Conservation (phyloP, 2,797 vertebrate genomes). For the Danio aesculapii region DNA sequence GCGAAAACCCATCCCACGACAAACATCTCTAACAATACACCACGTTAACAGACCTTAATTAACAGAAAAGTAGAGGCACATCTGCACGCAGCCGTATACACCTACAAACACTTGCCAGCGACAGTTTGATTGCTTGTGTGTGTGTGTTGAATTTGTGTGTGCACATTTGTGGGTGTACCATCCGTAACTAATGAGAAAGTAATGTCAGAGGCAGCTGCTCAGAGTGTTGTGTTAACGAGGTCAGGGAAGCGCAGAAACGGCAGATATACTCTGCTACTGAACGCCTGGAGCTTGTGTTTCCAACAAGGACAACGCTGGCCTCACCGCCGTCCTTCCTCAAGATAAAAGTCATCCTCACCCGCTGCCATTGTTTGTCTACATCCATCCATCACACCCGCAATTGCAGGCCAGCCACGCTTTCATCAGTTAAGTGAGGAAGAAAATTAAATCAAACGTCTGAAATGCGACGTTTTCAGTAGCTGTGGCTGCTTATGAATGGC, state of each 20-base stretch:
- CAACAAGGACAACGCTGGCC: constrained; percentile 29
- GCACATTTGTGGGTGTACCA: constrained; percentile 13
- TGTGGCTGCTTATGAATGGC: neutral
- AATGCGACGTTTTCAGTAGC: neutral
- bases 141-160: neutral
- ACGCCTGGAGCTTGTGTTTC: constrained; percentile 31
- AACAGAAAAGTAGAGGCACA: constrained; percentile 16
- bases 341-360: constrained; percentile 40
- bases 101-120: constrained; percentile 8
- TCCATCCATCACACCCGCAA: constrained; percentile 23
- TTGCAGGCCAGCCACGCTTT: neutral
- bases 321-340: constrained; percentile 28
- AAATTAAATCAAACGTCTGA: neutral
- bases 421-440: neutral
- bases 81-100: neutral
- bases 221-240: constrained; percentile 25
- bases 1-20: neutral
- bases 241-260: constrained; percentile 25
- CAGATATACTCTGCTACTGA: constrained; percentile 26
- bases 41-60: constrained; percentile 10
- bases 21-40: neutral
- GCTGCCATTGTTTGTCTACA: constrained; percentile 24
- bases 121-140: neutral
- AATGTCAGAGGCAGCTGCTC: constrained; percentile 39
- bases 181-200: constrained; percentile 42